These are phyloP conservation scores for Passer montanus DNA, from an alignment of 2,113 vertebrate genomes.

Conservation along the genomic window DNA sequence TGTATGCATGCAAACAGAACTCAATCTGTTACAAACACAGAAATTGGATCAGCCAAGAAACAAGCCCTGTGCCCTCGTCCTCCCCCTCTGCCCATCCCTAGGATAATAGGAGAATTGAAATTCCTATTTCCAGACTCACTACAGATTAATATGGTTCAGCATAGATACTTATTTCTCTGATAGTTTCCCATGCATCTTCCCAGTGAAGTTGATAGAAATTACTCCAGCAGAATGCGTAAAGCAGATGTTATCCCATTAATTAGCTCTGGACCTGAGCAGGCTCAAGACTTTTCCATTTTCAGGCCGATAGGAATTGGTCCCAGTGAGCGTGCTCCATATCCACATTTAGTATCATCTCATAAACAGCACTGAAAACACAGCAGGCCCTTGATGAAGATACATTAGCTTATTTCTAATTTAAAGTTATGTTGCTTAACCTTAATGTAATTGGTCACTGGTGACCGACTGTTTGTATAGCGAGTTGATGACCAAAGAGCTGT, in stretches of 20 bases:
- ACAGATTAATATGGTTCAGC: conserved; percentile 69
- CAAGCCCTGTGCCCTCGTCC: neutral
- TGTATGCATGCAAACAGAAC: neutral
- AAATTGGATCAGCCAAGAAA: neutral
- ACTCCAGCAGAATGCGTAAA: conserved; percentile 75
- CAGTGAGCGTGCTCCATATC: conserved; percentile 82
- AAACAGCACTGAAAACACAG: conserved; percentile 82
- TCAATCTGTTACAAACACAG: neutral
- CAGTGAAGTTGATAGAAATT: conserved; percentile 77
- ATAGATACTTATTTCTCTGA: conserved; percentile 75
- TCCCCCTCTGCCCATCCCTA: neutral
- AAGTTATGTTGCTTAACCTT: conserved; percentile 81
- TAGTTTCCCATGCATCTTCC: conserved; percentile 72
- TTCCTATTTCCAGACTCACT: conserved; percentile 46
- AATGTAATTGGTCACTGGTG: conserved; percentile 91
- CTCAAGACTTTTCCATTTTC: conserved; percentile 78
- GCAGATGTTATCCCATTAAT: conserved; percentile 87
- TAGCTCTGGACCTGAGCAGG: conserved; percentile 81
- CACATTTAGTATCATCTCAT: conserved; percentile 82
- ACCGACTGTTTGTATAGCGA: conserved; percentile 80
- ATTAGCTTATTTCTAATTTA: conserved; percentile 83
- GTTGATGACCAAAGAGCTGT: conserved; percentile 80
- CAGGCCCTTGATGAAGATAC: conserved; percentile 80
- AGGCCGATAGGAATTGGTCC: conserved; percentile 84
- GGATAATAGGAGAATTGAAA: conserved; percentile 40